Percentiles rank a stretch among this genome's conserved stretches.
Evolutionary conservation across 2,797 vertebrate species (phyloP).

Genomic region (Orestias chungarensis): DNA sequence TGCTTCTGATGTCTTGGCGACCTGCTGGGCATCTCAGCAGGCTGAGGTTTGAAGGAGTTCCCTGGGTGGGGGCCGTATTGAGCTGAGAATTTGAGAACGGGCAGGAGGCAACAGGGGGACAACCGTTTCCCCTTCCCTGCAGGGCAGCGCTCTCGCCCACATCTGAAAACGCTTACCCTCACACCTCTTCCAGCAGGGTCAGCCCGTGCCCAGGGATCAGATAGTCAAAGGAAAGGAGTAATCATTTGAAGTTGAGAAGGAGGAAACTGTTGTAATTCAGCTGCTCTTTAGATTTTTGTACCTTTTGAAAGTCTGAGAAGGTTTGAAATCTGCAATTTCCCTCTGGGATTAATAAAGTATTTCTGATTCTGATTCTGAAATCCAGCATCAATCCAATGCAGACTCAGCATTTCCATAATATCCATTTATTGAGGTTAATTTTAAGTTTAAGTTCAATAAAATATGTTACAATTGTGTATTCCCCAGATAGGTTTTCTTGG

Average conservation of each 20-base stretch:
- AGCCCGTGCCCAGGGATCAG: conserved; percentile 63
- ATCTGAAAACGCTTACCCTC: conserved; percentile 82
- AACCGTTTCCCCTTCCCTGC: conserved; percentile 62
- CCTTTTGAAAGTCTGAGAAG: conserved; percentile 17
- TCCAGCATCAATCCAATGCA: conserved; percentile 3
- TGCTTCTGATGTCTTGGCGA: conserved; percentile 67
- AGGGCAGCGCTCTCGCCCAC: conserved; percentile 63
- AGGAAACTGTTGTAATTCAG: conserved; percentile 68
- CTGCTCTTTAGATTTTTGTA: conserved; percentile 20
- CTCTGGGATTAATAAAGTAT: too few relatives aligned
- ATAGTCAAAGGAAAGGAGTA: conserved; percentile 78
- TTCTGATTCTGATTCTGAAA: too few relatives aligned
- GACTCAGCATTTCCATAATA: neutral
- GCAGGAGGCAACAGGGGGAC: conserved; percentile 58
- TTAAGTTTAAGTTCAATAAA: neutral
- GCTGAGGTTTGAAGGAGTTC: conserved; percentile 61
- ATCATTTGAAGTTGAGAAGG: conserved; percentile 71
- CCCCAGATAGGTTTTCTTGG: conserved; percentile 3
- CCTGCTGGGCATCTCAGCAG: conserved; percentile 55
- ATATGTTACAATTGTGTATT: neutral
- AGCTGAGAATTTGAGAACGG: conserved; percentile 71
- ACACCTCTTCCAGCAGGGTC: conserved; percentile 75
- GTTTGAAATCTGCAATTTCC: neutral
- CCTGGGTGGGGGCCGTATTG: conserved; percentile 65
- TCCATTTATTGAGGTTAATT: neutral